A percentile compares a stretch with the other conserved stretches of the same genome.
phyloP scores from a whole-genome alignment of 1,140 invertebrate species.

The Hirudo medicinalis region DNA sequence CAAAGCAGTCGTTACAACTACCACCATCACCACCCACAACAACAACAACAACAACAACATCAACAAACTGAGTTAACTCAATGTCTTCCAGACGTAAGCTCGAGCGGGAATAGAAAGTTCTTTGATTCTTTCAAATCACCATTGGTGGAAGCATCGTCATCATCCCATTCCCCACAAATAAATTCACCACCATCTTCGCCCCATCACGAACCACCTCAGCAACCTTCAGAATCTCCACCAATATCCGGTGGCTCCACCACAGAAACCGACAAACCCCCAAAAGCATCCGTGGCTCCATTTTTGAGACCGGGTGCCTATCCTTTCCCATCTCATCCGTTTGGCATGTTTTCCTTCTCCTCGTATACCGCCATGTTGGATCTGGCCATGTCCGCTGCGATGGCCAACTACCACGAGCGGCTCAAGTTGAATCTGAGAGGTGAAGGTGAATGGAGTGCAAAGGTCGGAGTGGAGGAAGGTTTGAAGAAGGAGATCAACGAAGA shows the following conservation, averaged over 20 bases:
- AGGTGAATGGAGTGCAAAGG: too few species aligned
- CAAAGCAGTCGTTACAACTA: background rate
- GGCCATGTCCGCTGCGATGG: background rate
- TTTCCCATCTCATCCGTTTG: too few species aligned
- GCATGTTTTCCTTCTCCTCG: background rate
- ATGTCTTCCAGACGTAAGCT: background rate
- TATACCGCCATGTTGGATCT: constrained; percentile 10
- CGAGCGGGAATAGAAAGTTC: background rate
- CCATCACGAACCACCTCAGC: background rate
- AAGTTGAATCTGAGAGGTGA: too few species aligned
- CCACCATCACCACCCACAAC: constrained; percentile 6
- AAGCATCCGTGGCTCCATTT: too few species aligned
- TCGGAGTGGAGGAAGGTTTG: too few species aligned
- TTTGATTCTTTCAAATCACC: background rate
- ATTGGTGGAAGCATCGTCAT: background rate
- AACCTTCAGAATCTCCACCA: too few species aligned
- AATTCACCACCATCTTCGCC: background rate
- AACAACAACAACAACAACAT: constrained; percentile 10
- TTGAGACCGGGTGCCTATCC: too few species aligned
- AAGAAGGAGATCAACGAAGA: too few species aligned
- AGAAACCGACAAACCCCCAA: too few species aligned
- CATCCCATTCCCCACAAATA: background rate
- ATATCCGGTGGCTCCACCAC: too few species aligned
- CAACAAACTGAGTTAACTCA: background rate
- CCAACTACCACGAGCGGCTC: constrained; percentile 3